These are phyloP conservation scores for Mylabris sibirica DNA, from an alignment of 2,888 invertebrate genomes.

Conservation along the genomic window DNA sequence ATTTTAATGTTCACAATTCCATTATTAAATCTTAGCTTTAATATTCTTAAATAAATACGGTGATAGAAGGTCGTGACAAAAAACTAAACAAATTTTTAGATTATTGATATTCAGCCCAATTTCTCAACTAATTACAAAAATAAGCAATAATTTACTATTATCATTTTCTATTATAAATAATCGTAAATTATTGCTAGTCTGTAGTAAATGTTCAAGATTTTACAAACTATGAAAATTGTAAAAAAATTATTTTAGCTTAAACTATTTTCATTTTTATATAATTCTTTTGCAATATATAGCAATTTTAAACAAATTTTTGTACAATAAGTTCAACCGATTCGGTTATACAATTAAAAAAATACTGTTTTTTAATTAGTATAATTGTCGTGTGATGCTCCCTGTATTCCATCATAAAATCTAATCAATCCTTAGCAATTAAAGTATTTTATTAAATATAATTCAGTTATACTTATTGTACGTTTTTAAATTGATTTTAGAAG, in stretches of 20 bases:
- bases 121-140: conserved; percentile 27
- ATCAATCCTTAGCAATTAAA: neutral
- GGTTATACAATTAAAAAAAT: conserved; percentile 9
- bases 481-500: conserved; percentile 18
- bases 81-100: neutral
- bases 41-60: neutral
- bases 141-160: conserved; percentile 31
- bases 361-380: conserved; percentile 13
- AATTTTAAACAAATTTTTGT: conserved; percentile 18
- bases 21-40: neutral
- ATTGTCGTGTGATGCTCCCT: conserved; percentile 14
- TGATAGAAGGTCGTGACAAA: conserved; percentile 2
- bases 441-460: neutral
- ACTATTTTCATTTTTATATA: conserved; percentile 27
- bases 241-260: conserved; percentile 37
- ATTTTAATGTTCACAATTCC: conserved; percentile 3
- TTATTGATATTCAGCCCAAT: conserved; percentile 30
- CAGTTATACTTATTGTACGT: conserved; percentile 29
- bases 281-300: conserved; percentile 7
- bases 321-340: conserved; percentile 14
- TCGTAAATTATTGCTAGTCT: conserved; percentile 29
- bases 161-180: conserved; percentile 13
- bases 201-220: conserved; percentile 29
- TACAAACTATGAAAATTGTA: conserved; percentile 36
- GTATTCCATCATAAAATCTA: conserved; percentile 7